Conservation (phyloP, 2,797 vertebrate species). For the Nannoperca australis region DNA sequence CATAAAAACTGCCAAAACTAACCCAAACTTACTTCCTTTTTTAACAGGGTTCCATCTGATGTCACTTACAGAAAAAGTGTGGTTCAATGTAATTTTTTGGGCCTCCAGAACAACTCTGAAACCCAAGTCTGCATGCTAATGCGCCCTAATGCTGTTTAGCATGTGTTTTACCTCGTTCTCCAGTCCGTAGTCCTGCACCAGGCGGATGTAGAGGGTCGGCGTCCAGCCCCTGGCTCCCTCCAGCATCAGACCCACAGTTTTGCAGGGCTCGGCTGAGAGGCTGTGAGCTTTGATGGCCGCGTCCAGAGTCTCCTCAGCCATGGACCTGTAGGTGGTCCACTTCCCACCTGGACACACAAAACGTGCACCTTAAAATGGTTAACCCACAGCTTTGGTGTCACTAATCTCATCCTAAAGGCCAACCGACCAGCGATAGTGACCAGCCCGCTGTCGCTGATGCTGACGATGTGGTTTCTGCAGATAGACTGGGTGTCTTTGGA, state of each 20-base stretch:
- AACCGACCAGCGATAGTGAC: slow-evolving; percentile 95
- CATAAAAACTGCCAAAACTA: not conserved
- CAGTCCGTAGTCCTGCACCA: slow-evolving; percentile 97
- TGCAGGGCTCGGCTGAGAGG: slow-evolving; percentile 82
- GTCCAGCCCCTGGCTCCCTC: slow-evolving; percentile 94
- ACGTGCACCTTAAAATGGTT: not conserved
- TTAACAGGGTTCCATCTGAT: not conserved
- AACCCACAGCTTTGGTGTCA: not conserved
- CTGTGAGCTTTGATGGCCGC: slow-evolving; percentile 82
- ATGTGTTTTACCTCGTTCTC: slow-evolving; percentile 90
- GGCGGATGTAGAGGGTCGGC: slow-evolving; percentile 94
- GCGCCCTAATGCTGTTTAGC: not conserved
- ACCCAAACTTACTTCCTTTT: not conserved
- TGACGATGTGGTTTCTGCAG: slow-evolving; percentile 94
- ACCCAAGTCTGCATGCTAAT: not conserved
- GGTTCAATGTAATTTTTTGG: not conserved
- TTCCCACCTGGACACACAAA: slow-evolving; percentile 89
- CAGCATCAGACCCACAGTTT: slow-evolving; percentile 90
- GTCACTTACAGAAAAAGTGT: not conserved
- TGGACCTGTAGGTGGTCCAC: slow-evolving; percentile 96
- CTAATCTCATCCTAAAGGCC: accelerated
- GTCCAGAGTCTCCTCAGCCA: slow-evolving; percentile 94
- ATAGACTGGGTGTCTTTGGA: slow-evolving; percentile 97
- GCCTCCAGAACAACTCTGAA: not conserved
- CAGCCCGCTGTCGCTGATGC: slow-evolving; percentile 90